These are phyloP conservation scores for Hedya salicella DNA, from an alignment of 2,888 invertebrate species.

Conservation along the genomic window DNA sequence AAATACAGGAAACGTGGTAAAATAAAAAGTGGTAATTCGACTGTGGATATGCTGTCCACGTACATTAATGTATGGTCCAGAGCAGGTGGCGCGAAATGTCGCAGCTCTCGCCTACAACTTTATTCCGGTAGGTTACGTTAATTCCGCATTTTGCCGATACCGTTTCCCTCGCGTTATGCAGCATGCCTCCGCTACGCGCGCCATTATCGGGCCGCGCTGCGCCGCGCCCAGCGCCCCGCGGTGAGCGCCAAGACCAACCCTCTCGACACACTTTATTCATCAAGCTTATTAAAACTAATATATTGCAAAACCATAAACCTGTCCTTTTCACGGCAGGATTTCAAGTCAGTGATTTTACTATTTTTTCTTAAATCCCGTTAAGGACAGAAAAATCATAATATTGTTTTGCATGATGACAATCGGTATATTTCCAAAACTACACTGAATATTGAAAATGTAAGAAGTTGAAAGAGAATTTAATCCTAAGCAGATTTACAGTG, in stretches of 20 bases:
- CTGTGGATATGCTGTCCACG: constrained; percentile 48
- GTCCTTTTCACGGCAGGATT: neutral
- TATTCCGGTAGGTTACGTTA: constrained; percentile 32
- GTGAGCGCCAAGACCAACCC: constrained; percentile 9
- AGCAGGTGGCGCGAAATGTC: constrained; percentile 46
- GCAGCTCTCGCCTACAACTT: constrained; percentile 36
- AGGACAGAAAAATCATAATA: no score
- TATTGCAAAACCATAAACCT: neutral
- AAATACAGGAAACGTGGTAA: constrained; percentile 41
- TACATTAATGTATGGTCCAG: constrained; percentile 47
- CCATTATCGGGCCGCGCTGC: neutral
- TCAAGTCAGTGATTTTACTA: no score
- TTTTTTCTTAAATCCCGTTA: no score
- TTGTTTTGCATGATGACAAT: no score
- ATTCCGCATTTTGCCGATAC: constrained; percentile 22
- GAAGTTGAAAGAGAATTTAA: neutral
- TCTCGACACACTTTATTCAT: constrained; percentile 10
- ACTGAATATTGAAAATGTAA: neutral
- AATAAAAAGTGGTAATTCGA: constrained; percentile 50
- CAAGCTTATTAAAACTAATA: constrained; percentile 15
- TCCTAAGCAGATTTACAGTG: neutral
- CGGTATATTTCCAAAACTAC: neutral
- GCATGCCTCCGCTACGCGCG: neutral
- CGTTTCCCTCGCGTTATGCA: constrained; percentile 1
- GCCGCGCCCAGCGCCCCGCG: constrained; percentile 13